Evolutionary conservation across 2,113 vertebrate species (phyloP), one percentile per base, ranked within the genome.

Genomic region (Tupaia tana): DNA sequence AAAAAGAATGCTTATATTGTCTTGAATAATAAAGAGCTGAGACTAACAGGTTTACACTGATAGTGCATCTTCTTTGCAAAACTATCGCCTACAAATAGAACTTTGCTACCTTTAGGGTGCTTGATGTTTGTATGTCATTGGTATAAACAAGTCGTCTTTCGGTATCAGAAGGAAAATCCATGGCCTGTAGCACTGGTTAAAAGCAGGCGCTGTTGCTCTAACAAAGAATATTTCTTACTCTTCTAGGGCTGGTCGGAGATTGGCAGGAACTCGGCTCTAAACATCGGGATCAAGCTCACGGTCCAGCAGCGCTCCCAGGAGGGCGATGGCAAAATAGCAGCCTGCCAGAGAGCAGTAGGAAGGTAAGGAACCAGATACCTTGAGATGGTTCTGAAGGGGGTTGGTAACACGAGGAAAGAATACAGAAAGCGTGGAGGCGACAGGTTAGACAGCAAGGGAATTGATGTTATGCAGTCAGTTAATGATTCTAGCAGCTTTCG

Each of bases 271-370:
- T 70, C 58, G 16, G 0, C 0, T 16, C 56, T 0, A 0, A n/a
- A 12, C 64, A 3, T 3, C 20, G 22, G 18, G 89, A 89, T 74
- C 90, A 18, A 66, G 97, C 96, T 97, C 59, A 69, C 90, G 91
- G 96, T 98, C 91, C 98, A 91, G 97, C 98, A 99, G 98, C 88
- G 96, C 98, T 78, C 97, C 98, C 98, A 97, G 97, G 98, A 98
- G 98, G 98, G 82, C 29, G 15, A 95, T 69, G 29, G 61, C 31
- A 70, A 91, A 81, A 97, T 74, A 96, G 98, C 98, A 98, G 43
- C 54, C 73, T 84, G 85, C 69, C 86, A 73, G 0, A 74, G 85
- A 78, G 86, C 86, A 0, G 69, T 54, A 95, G 86, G 52, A 74
- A 78, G 34, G 7, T 16, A 7, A 77, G 64, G 67, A 31, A 56